Conservation (phyloP, 2,888 invertebrate genomes). For the Lasioglossum morio region DNA sequence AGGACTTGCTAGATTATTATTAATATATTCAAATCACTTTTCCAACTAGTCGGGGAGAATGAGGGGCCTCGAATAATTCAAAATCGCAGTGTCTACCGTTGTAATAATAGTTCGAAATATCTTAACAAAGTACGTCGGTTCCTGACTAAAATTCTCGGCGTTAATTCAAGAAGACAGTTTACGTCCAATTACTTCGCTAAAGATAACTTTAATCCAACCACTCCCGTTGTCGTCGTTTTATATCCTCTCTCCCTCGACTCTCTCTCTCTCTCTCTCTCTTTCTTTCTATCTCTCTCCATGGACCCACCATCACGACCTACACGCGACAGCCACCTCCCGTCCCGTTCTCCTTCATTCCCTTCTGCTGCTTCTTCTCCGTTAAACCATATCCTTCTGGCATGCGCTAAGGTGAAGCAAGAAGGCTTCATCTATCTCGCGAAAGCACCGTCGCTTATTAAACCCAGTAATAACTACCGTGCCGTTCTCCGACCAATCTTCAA, state of each 20-base stretch:
- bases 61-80: neutral
- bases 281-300: neutral
- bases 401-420: slow-evolving; percentile 36
- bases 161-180: slow-evolving; percentile 13
- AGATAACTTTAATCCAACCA: slow-evolving; percentile 36
- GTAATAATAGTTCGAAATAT: slow-evolving; percentile 1
- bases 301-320: slow-evolving; percentile 9
- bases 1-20: neutral
- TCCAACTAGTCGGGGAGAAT: too few species aligned
- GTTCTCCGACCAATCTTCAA: slow-evolving; percentile 49
- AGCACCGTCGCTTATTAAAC: slow-evolving; percentile 66
- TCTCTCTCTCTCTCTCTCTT: neutral
- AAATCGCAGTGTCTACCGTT: neutral
- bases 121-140: neutral
- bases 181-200: slow-evolving; percentile 20
- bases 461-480: slow-evolving; percentile 65
- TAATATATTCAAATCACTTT: neutral
- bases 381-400: slow-evolving; percentile 31
- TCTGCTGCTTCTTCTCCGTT: slow-evolving; percentile 14
- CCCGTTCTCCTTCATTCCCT: slow-evolving; percentile 8
- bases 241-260: neutral
- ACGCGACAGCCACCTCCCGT: slow-evolving; percentile 37
- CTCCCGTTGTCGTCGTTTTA: slow-evolving; percentile 17
- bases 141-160: neutral
- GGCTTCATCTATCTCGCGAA: slow-evolving; percentile 54